Evolutionary conservation across 2,888 invertebrate genomes (phyloP).

Genomic region (Pseudococcus longispinus): DNA sequence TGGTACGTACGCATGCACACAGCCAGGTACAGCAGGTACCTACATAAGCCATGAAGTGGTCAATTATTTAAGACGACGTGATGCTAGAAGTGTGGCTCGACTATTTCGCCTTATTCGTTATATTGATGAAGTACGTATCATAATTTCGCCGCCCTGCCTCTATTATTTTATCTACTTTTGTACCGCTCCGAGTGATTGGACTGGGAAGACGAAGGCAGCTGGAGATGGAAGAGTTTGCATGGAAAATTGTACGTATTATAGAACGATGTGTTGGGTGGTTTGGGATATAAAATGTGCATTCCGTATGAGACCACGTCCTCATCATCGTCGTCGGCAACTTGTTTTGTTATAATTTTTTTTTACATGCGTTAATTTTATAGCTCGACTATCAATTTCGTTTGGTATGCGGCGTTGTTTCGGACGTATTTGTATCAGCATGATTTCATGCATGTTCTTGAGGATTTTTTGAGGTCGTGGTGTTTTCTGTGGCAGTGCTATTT

Average conservation of each 20-base stretch:
- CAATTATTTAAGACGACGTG: constrained; percentile 2
- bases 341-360: not conserved
- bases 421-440: not conserved
- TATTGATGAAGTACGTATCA: not conserved
- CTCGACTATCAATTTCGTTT: not conserved
- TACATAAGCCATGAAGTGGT: not conserved
- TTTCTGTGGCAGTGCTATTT: not conserved
- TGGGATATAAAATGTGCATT: not conserved
- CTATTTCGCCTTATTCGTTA: not conserved
- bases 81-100: constrained; percentile 8
- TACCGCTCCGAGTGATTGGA: not conserved
- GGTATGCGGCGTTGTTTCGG: not conserved
- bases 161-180: not conserved
- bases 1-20: not conserved
- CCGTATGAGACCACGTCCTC: not conserved
- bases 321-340: not conserved
- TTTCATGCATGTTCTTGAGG: no score
- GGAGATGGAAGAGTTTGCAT: not conserved
- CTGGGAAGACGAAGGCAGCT: not conserved
- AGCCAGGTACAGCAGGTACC: not conserved
- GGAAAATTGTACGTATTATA: not conserved
- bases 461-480: not conserved
- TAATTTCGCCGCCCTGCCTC: not conserved
- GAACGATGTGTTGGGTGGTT: not conserved
- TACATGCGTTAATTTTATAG: not conserved